Evolutionary conservation across 92 coral and sea anemone genomes (phyloP).

Genomic region (Zoanthus gigantus): DNA sequence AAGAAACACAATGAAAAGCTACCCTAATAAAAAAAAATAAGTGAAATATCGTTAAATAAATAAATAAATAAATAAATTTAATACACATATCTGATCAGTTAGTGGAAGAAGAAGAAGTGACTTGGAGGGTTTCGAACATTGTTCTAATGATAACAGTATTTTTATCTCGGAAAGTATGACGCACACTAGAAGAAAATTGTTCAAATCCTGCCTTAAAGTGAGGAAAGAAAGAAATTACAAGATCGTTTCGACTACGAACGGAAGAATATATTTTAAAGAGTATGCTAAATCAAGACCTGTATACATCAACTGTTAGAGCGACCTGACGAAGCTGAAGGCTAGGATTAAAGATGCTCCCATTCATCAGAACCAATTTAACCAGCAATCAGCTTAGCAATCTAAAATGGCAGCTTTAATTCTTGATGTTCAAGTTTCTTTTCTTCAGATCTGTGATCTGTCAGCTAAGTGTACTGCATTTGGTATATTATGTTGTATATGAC

Average conservation of each 20-base stretch:
- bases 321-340: constrained; percentile 3
- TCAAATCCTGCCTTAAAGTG: neutral
- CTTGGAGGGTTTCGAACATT: neutral
- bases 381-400: too few relatives aligned
- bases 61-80: too few relatives aligned
- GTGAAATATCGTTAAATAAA: too few relatives aligned
- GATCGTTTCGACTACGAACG: neutral
- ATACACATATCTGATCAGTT: too few relatives aligned
- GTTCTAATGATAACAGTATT: too few relatives aligned
- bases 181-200: constrained; percentile 4
- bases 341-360: neutral
- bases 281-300: neutral
- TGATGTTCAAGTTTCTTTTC: neutral
- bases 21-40: too few relatives aligned
- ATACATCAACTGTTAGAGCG: neutral
- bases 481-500: too few relatives aligned
- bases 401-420: neutral
- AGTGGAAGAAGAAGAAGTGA: too few relatives aligned
- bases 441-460: neutral
- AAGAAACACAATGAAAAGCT: too few relatives aligned
- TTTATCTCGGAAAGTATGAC: neutral
- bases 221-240: neutral
- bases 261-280: neutral
- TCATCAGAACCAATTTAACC: too few relatives aligned
- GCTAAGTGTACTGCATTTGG: too few relatives aligned